Evolutionary conservation across 2,113 vertebrate species (phyloP), one percentile per base, ranked within the genome.

Genomic region (Eolophus roseicapilla): DNA sequence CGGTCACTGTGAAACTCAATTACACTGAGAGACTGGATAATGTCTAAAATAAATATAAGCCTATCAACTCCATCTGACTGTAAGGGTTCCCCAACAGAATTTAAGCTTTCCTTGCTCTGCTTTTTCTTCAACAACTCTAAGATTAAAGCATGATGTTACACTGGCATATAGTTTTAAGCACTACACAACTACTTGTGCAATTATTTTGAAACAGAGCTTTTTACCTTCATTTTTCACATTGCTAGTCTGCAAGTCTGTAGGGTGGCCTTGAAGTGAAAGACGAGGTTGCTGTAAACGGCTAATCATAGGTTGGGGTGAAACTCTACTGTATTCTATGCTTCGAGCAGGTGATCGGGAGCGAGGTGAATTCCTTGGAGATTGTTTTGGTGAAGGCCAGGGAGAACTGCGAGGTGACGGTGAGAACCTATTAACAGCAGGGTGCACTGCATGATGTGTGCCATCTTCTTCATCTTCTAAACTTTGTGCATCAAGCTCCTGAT

Each of bases 391-490:
- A 81, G 98, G 98, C 59, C 98, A 98, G 68, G 99, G 99, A 41
- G 99, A 99, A 93, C 98, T 98, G 27, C 99, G 98, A 87, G 99
- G 99, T 19, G 99, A 99, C 13, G 99, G 99, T 82, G 99, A 99
- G 96, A 99, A 99, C 92, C 99, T 99, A 94, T 89, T 99, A 62
- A 98, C 98, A 73, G 98, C 98, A 84, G 98, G 97, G 96, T 99
- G 99, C 85, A 98, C 98, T 14, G 98, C 96, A 31, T 99, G 98
- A 94, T 99, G 99, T 41, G 96, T 97, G 25, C 97, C 98, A 69
- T 99, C 99, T 88, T 99, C 99, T 57, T 99, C 99, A 81, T 99
- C 99, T 82, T 99, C 99, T 97, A 99, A 98, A 93, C 99, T 99
- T 95, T 99, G 99, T 3, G 99, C 98, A 29, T 99, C 99, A 9